Evolutionary conservation across 2,888 invertebrate genomes (phyloP).

Genomic region (Euzophera pinguis): DNA sequence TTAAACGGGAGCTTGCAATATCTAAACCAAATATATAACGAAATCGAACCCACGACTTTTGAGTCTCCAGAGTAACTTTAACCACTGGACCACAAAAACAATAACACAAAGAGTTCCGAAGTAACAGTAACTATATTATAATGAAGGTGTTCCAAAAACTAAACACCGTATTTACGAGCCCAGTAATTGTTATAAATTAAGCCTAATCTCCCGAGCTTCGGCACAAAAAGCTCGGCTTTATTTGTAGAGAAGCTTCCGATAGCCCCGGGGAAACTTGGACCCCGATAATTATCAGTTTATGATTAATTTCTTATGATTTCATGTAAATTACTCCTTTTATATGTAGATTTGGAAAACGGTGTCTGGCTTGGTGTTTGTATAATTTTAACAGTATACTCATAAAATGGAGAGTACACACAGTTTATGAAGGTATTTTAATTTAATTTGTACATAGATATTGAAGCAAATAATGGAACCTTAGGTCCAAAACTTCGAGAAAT

Average conservation of each 20-base stretch:
- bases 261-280: background rate
- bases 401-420: too few species aligned
- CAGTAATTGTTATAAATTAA: conserved; percentile 65
- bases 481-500: too few species aligned
- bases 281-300: background rate
- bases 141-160: conserved; percentile 61
- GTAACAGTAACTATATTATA: conserved; percentile 31
- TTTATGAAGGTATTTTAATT: too few species aligned
- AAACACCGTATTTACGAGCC: conserved; percentile 49
- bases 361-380: too few species aligned
- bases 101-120: background rate
- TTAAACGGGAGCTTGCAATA: too few species aligned
- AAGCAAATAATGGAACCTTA: too few species aligned
- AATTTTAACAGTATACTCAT: too few species aligned
- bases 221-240: conserved; percentile 7
- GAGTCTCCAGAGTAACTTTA: too few species aligned
- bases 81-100: background rate
- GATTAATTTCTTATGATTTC: conserved; percentile 5
- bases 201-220: conserved; percentile 32
- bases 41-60: too few species aligned
- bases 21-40: too few species aligned
- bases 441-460: too few species aligned
- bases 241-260: conserved; percentile 12
- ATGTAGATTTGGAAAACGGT: conserved; percentile 4
- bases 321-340: background rate